phyloP scores from a whole-genome alignment of 2,113 vertebrate species.

The Emydura subglobosa region DNA sequence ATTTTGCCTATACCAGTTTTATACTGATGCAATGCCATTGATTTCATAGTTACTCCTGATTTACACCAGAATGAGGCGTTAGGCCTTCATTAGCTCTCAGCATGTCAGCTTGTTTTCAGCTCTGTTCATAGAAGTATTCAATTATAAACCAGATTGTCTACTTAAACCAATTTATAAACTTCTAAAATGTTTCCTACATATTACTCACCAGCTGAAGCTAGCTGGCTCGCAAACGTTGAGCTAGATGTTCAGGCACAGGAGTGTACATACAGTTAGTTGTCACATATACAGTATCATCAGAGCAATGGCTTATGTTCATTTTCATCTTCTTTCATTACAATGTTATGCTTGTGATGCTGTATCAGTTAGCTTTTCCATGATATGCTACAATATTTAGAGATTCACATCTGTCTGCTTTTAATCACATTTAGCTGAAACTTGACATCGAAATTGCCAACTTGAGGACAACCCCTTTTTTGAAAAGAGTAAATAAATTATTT shows the following conservation, averaged over 20 bases:
- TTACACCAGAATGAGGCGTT: background rate
- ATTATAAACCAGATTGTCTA: background rate
- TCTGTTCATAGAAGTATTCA: background rate
- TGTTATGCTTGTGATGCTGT: conserved; percentile 13
- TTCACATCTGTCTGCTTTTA: conserved; percentile 65
- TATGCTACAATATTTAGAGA: conserved; percentile 41
- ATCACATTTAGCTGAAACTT: conserved; percentile 62
- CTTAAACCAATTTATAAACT: conserved; percentile 10
- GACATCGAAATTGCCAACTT: conserved; percentile 40
- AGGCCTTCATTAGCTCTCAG: background rate
- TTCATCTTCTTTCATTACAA: conserved; percentile 42
- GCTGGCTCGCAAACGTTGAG: background rate
- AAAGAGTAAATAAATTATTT: conserved; percentile 49
- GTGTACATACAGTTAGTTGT: background rate
- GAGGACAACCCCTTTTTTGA: conserved; percentile 7
- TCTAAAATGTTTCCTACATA: conserved; percentile 15
- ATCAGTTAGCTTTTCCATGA: conserved; percentile 55
- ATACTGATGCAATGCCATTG: fast-evolving
- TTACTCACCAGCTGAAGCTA: background rate
- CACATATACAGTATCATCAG: conserved; percentile 44
- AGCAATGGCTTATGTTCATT: conserved; percentile 57
- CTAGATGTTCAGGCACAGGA: conserved; percentile 16
- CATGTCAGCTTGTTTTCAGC: background rate
- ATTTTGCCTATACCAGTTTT: background rate
- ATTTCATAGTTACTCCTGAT: background rate